Evolutionary conservation across 2,797 vertebrate genomes (phyloP), one percentile per base, ranked within the genome.

Genomic region (Passerculus sandwichensis): DNA sequence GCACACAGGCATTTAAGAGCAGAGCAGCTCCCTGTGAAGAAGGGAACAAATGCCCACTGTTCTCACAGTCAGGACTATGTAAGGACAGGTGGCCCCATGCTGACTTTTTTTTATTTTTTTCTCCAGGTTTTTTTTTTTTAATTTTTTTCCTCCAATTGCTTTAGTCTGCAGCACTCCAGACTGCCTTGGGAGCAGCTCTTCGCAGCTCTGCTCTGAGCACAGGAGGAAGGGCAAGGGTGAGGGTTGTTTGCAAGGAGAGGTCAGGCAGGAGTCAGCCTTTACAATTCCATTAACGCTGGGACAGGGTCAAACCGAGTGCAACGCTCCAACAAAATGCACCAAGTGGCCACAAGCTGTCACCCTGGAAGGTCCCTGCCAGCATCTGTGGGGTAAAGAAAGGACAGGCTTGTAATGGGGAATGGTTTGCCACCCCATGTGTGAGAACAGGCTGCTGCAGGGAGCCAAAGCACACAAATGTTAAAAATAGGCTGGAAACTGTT

Each of bases 221-320:
- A 13, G 20, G 89, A 88, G 91, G 87, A 93, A 96, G 93, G 93
- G 94, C 96, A 93, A 93, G 96, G 96, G 96, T 90, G 80, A 91
- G 96, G 94, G 89, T 88, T 94, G 95, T 95, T 96, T 96, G 96
- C 94, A 93, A 94, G 91, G 83, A 96, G 92, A 94, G 97, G 96
- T 97, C 97, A 96, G 6, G 78, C 94, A 97, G 91, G 93, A 97
- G 96, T 97, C 97, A 97, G 94, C 91, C 94, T 95, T 94, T 96
- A 93, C 97, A 97, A 97, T 97, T 96, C 94, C 91, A 97, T 97
- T 97, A 97, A 95, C 94, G 92, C 90, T 53, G 91, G 66, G 91
- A 92, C 92, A 96, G 97, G 97, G 97, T 97, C 97, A 97, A 92
- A 54, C 12, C 81, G 92, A 97, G 97, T 97, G 96, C 97, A 97